phyloP scores from a whole-genome alignment of 2,797 vertebrate species.

The Pseudocheirus occidentalis region DNA sequence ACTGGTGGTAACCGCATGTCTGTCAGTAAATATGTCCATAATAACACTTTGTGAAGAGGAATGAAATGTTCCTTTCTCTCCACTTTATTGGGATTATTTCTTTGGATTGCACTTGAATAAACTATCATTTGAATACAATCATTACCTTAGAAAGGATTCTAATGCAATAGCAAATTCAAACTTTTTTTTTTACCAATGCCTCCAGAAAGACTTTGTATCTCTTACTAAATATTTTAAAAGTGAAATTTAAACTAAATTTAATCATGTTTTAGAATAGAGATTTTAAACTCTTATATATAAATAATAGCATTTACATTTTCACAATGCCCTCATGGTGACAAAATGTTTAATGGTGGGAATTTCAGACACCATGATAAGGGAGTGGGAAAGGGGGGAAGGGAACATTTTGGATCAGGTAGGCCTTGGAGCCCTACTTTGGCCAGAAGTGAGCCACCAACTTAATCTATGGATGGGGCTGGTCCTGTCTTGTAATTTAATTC shows the following conservation, averaged over 20 bases:
- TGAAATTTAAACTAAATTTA: not conserved
- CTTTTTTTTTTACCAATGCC: not conserved
- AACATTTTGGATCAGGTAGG: not conserved
- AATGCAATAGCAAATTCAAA: not conserved
- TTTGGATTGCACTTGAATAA: not conserved
- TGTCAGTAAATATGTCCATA: not conserved
- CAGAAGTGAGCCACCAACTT: not conserved
- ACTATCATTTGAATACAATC: not conserved
- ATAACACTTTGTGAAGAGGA: slow-evolving; percentile 1
- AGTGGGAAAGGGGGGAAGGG: not conserved
- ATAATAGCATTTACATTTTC: slow-evolving; percentile 20
- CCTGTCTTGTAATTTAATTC: not conserved
- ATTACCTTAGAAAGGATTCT: not conserved
- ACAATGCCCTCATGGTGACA: not conserved
- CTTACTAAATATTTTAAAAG: not conserved
- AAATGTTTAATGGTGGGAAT: not conserved
- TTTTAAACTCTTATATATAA: not conserved
- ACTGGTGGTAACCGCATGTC: not conserved
- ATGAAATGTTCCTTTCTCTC: not conserved
- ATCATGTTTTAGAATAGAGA: not conserved
- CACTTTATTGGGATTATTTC: not conserved
- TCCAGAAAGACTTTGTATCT: not conserved
- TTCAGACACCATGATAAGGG: not conserved
- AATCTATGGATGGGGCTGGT: not conserved
- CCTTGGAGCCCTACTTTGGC: not conserved